These are phyloP conservation scores for Agriotes lineatus DNA, from an alignment of 2,888 invertebrate genomes.

Conservation along the genomic window DNA sequence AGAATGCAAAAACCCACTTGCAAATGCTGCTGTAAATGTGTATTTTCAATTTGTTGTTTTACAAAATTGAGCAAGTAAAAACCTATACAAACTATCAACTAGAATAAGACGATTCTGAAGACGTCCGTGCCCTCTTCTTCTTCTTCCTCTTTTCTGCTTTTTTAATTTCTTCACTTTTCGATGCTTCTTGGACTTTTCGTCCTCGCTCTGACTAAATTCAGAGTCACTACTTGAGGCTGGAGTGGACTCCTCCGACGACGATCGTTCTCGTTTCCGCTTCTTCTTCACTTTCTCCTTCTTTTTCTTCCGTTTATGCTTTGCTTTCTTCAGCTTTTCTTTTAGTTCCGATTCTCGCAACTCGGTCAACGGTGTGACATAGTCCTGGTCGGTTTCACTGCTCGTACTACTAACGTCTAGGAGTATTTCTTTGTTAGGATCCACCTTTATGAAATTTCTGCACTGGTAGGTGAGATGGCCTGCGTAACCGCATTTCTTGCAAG, in stretches of 20 bases:
- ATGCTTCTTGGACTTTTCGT: too few species aligned
- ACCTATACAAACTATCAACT: conserved; percentile 30
- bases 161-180: conserved; percentile 52
- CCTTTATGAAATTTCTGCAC: conserved; percentile 94
- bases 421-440: conserved; percentile 93
- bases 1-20: too few species aligned
- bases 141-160: conserved; percentile 63
- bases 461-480: conserved; percentile 96
- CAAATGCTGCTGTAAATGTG: too few species aligned
- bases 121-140: conserved; percentile 58
- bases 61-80: too few species aligned
- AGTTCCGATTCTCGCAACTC: conserved; percentile 84
- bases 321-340: conserved; percentile 75
- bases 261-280: conserved; percentile 60
- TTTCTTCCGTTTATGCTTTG: conserved; percentile 72
- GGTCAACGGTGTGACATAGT: conserved; percentile 87
- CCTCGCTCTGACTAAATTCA: conserved; percentile 44
- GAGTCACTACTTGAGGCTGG: conserved; percentile 57
- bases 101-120: conserved; percentile 47
- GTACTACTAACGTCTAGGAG: conserved; percentile 95
- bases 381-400: conserved; percentile 87
- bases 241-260: conserved; percentile 52
- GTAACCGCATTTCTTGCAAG: conserved; percentile 96
- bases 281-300: conserved; percentile 65
- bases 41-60: too few species aligned